Base-by-base conservation (phyloP, 2,888 invertebrate genomes). In the Phalera bucephala region DNA sequence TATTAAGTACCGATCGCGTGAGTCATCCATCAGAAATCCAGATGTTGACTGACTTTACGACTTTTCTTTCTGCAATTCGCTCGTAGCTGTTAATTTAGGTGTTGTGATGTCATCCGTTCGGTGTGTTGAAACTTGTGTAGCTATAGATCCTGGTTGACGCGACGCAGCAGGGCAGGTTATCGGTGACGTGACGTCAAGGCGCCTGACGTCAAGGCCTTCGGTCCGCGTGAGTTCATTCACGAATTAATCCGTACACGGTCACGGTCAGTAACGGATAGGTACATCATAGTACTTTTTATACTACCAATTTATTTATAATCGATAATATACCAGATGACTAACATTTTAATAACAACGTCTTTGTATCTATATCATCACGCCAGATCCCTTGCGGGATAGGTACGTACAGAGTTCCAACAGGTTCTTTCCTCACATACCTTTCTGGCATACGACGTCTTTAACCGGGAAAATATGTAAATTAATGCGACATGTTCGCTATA, bases 201-300 rank as follows among this genome's bases (percentile, higher is more conserved):
- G 45, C 37, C 52, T 78, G 79, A 83, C 84, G 83, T 84, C 77
- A 78, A 63, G 52, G 43, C 47, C 51, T 12, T 60, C 55, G 61
- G 59, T 52, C 43, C 55, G 72, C 74, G 75, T 80, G 80, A 76
- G 69, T 81, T 80, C 84, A 86, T 86, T 87, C 85, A 85, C 82
- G 69, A 84, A 80, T 69, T 76, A 72, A 73, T 70, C 66, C 64
- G 57, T 53, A 49, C 75, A 77, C 70, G 79, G 76, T 77, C 80
- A 76, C 58, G 80, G 79, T 47, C 74, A 59, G 33, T 50, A 56
- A 52, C 49, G 9, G 14, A 12, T 12, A n/a, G n/a, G n/a, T n/a
- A 25, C 25, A 7, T 12, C 12, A 10, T 12, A 25, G 28, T 28
- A 14, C 6, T 28, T 25, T 25, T 25, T 25, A 7, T 22, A 8